phyloP scores from a whole-genome alignment of 2,888 invertebrate species.

The Diloba caeruleocephala region DNA sequence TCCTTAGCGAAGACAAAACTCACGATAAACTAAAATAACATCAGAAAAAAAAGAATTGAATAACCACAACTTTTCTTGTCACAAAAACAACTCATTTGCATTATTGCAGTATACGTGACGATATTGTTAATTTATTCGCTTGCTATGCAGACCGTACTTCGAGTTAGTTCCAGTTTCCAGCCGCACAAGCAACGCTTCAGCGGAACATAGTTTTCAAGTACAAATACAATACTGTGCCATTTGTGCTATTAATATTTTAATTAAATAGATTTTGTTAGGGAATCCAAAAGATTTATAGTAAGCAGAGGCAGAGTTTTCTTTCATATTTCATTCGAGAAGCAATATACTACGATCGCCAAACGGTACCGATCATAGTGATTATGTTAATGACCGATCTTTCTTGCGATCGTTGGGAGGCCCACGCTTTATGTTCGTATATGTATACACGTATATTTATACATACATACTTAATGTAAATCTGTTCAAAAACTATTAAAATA shows the following conservation, averaged over 20 bases:
- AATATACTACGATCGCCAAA: too few species aligned
- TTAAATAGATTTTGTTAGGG: slow-evolving; percentile 5
- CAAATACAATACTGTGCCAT: slow-evolving; percentile 15
- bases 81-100: slow-evolving; percentile 41
- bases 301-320: too few species aligned
- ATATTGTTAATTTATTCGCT: slow-evolving; percentile 30
- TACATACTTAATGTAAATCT: too few species aligned
- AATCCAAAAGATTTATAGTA: too few species aligned
- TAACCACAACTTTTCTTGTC: slow-evolving; percentile 19
- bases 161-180: slow-evolving; percentile 18
- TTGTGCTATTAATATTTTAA: slow-evolving; percentile 42
- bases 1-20: too few species aligned
- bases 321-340: too few species aligned
- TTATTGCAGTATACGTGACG: slow-evolving; percentile 34
- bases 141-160: slow-evolving; percentile 43
- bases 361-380: too few species aligned
- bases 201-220: slow-evolving; percentile 30
- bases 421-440: too few species aligned
- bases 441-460: too few species aligned
- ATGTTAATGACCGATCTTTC: too few species aligned
- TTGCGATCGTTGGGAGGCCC: too few species aligned
- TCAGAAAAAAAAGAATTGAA: slow-evolving; percentile 9
- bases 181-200: slow-evolving; percentile 8
- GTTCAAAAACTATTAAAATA: too few species aligned
- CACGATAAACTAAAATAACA: background rate